Evolutionary conservation across 2,113 vertebrate genomes (phyloP).

Genomic region (Mola mola): DNA sequence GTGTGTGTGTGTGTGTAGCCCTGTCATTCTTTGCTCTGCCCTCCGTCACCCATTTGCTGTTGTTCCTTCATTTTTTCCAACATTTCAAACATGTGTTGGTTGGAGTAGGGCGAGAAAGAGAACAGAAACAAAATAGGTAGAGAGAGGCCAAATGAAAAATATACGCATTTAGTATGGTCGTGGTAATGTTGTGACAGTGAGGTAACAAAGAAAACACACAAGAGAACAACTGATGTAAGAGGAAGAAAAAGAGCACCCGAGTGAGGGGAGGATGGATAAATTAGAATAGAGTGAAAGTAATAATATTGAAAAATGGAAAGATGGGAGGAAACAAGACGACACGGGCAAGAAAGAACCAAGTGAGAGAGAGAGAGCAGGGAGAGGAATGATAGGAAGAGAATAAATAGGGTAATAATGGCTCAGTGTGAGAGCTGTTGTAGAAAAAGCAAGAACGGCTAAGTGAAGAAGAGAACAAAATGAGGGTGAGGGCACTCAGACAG

Average conservation of each 20-base stretch:
- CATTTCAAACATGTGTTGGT: constrained; percentile 46
- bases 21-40: constrained; percentile 33
- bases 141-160: constrained; percentile 1
- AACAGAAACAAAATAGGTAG: constrained; percentile 7
- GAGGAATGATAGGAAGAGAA: constrained; percentile 53
- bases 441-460: constrained; percentile 74
- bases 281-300: constrained; percentile 34
- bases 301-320: constrained; percentile 55
- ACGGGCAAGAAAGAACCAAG: constrained; percentile 23
- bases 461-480: constrained; percentile 80
- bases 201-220: constrained; percentile 10
- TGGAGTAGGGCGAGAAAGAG: constrained; percentile 26
- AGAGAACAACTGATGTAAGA: constrained; percentile 28
- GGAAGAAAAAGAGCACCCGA: constrained; percentile 25
- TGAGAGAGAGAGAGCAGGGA: constrained; percentile 1
- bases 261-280: constrained; percentile 32
- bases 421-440: constrained; percentile 76
- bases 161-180: background rate
- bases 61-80: constrained; percentile 21
- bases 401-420: constrained; percentile 80
- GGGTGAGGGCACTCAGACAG: constrained; percentile 80
- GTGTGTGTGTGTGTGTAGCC: too few relatives aligned
- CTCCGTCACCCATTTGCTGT: constrained; percentile 18
- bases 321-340: constrained; percentile 52
- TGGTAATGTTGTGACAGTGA: constrained; percentile 29